These are phyloP conservation scores for Sitta europaea DNA, from an alignment of 2,113 vertebrate genomes.

Conservation along the genomic window DNA sequence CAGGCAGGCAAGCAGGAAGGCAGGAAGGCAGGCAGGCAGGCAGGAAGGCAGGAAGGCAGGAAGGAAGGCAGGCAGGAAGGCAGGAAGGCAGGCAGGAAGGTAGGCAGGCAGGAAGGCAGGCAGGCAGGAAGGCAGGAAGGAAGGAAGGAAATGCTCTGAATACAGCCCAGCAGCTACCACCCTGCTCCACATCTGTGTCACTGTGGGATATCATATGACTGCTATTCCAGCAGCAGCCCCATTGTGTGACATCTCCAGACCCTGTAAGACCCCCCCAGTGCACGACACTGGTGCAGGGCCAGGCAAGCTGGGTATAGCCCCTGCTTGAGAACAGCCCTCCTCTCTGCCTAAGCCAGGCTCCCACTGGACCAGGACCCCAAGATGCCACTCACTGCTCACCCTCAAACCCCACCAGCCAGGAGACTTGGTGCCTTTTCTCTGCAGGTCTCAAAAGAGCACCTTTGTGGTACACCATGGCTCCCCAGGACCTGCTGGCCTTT, in stretches of 20 bases:
- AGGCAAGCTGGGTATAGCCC: rapidly evolving
- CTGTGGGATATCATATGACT: neutral
- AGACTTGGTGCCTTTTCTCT: neutral
- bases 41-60: too few species aligned
- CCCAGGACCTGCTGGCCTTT: neutral
- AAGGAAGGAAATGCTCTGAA: neutral
- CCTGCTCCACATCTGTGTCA: rapidly evolving
- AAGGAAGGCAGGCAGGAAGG: neutral
- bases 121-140: neutral
- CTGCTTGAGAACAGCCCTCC: neutral
- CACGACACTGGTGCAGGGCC: neutral
- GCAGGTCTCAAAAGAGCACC: neutral
- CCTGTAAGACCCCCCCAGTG: neutral
- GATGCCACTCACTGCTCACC: rapidly evolving
- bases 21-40: too few species aligned
- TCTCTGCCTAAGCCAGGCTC: neutral
- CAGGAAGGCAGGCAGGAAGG: too few species aligned
- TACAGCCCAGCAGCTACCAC: neutral
- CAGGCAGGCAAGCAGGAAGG: too few species aligned
- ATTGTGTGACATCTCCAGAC: neutral
- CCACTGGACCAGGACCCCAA: rapidly evolving
- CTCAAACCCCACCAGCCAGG: too few species aligned
- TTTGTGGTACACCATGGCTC: neutral
- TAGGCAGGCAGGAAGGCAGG: too few species aligned
- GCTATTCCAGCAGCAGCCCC: neutral